phyloP scores from a whole-genome alignment of 2,113 vertebrate genomes.

The Sebastes fasciatus region DNA sequence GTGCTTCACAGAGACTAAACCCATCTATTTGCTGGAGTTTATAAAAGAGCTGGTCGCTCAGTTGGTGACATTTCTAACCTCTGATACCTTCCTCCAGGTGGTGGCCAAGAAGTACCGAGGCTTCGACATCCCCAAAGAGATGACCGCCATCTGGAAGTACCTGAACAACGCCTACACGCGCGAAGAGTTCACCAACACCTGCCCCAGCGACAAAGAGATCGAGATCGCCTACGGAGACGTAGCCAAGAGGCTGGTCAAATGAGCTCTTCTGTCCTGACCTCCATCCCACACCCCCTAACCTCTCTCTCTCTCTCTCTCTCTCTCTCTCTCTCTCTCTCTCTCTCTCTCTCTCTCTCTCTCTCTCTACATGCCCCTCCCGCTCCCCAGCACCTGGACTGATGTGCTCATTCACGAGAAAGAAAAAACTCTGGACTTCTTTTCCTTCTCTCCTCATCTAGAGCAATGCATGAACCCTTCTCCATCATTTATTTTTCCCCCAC shows the following conservation, averaged over 20 bases:
- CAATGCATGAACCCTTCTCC: conserved; percentile 65
- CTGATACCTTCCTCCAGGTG: conserved; percentile 84
- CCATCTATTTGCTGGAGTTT: background rate
- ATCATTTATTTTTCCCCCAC: background rate
- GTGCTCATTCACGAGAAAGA: conserved; percentile 72
- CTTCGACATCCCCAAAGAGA: conserved; percentile 95
- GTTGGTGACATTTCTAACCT: background rate
- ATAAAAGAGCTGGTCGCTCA: background rate
- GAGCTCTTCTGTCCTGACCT: conserved; percentile 53
- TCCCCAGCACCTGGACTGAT: conserved; percentile 67
- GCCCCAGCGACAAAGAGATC: conserved; percentile 96
- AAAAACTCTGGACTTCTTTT: conserved; percentile 76
- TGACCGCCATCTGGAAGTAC: conserved; percentile 96
- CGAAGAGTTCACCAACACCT: conserved; percentile 99
- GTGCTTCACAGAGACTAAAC: background rate
- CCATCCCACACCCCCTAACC: background rate
- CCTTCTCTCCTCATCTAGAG: conserved; percentile 72
- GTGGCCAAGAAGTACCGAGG: conserved; percentile 97
- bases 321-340: background rate
- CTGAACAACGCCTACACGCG: conserved; percentile 93
- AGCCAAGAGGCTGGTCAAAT: conserved; percentile 97
- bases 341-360: background rate
- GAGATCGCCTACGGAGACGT: conserved; percentile 98
- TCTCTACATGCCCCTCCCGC: background rate
- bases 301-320: background rate